Percentiles rank a stretch among this genome's conserved stretches.
Evolutionary conservation across 2,113 vertebrate genomes (phyloP).

Genomic region (Micromys minutus): DNA sequence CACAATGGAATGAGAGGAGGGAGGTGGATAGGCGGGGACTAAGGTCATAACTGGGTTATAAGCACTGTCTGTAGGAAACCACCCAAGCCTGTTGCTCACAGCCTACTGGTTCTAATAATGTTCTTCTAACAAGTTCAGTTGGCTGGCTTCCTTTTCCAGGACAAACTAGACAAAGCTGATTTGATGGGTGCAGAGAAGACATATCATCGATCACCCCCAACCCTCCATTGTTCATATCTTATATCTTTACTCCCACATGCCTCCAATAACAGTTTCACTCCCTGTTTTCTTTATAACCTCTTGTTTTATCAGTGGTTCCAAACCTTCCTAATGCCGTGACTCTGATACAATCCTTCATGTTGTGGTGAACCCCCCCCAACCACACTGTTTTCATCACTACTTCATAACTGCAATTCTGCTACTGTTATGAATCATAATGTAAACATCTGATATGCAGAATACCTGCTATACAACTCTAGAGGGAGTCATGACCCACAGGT

Average conservation of each 20-base stretch:
- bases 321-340: neutral
- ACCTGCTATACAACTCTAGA: neutral
- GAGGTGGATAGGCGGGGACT: neutral
- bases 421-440: too few species aligned
- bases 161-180: conserved; percentile 47
- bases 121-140: conserved; percentile 53
- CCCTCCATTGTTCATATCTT: neutral
- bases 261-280: neutral
- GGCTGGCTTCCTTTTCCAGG: conserved; percentile 58
- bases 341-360: neutral
- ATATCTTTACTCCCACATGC: neutral
- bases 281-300: conserved; percentile 1
- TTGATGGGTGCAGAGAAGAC: conserved; percentile 7
- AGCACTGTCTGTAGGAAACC: neutral
- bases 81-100: neutral
- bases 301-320: neutral
- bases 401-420: too few species aligned
- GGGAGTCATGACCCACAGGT: too few species aligned
- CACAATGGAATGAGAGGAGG: neutral
- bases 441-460: neutral
- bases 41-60: neutral
- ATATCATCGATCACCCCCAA: too few species aligned
- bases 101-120: neutral
- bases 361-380: too few species aligned
- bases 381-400: too few species aligned